Conservation (phyloP, 2,113 vertebrate genomes). For the Leucosticte australis region DNA sequence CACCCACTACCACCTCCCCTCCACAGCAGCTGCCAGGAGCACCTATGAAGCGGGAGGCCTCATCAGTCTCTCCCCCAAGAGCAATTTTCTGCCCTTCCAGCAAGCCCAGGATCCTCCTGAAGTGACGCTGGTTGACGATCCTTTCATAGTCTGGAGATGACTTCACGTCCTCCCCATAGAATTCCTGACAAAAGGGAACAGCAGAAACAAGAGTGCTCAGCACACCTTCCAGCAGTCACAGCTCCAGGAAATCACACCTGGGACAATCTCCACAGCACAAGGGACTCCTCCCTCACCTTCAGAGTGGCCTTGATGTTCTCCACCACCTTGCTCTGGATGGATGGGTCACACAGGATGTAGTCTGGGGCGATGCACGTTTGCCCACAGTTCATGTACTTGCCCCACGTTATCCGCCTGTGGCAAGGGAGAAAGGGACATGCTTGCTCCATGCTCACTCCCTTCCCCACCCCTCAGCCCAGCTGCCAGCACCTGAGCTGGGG, state of each 20-base stretch:
- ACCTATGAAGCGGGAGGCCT: constrained; percentile 86
- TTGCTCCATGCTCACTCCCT: accelerated
- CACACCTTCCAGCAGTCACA: not conserved
- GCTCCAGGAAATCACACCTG: not conserved
- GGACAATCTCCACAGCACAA: accelerated
- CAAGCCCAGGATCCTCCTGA: constrained; percentile 78
- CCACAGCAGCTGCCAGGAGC: not conserved
- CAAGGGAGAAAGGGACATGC: not conserved
- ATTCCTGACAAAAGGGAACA: constrained; percentile 76
- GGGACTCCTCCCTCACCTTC: constrained; percentile 67
- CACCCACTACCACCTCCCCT: not conserved
- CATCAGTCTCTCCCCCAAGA: constrained; percentile 83
- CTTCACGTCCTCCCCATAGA: constrained; percentile 88
- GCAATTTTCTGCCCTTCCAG: constrained; percentile 88
- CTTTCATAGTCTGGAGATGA: constrained; percentile 86
- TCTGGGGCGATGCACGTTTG: constrained; percentile 94
- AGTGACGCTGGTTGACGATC: constrained; percentile 87
- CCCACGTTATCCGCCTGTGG: constrained; percentile 87
- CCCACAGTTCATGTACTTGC: constrained; percentile 90
- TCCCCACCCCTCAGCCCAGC: not conserved
- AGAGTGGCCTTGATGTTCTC: constrained; percentile 82
- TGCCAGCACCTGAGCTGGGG: not conserved
- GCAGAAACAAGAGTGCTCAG: not conserved
- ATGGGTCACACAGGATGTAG: constrained; percentile 88
- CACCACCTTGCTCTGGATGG: constrained; percentile 83